Evolutionary conservation across 1,140 invertebrate genomes (phyloP).

Genomic region (Cepaea nemoralis): DNA sequence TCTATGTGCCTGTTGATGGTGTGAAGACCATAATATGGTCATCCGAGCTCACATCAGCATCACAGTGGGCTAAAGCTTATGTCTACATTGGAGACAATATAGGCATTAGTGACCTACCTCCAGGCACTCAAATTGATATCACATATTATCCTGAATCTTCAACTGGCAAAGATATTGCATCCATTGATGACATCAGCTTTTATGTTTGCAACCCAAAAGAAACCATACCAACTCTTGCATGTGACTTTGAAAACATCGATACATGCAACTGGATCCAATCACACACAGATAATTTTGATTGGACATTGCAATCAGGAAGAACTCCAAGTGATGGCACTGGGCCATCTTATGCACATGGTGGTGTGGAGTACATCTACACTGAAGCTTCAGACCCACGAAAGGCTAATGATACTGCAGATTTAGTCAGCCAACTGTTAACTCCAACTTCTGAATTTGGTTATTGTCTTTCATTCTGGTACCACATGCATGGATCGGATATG

Average conservation of each 20-base stretch:
- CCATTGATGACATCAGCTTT: constrained; percentile 65
- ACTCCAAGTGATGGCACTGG: constrained; percentile 59
- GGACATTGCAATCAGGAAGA: constrained; percentile 55
- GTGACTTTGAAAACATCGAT: constrained; percentile 57
- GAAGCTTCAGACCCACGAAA: constrained; percentile 60
- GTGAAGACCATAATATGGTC: constrained; percentile 33
- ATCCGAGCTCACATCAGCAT: not conserved
- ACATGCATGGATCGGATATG: constrained; percentile 80
- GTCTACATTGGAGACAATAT: constrained; percentile 20
- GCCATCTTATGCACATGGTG: constrained; percentile 63
- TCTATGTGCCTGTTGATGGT: not conserved
- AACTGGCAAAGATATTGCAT: constrained; percentile 49
- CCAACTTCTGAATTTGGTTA: constrained; percentile 39
- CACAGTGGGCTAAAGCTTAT: not conserved
- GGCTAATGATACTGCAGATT: constrained; percentile 58
- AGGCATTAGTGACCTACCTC: not conserved
- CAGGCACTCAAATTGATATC: constrained; percentile 32
- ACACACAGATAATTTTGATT: constrained; percentile 60
- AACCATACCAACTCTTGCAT: constrained; percentile 47
- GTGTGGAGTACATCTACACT: constrained; percentile 61
- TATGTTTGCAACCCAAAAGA: constrained; percentile 59
- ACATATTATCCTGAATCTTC: constrained; percentile 34
- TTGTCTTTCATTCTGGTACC: constrained; percentile 77
- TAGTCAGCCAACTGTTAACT: constrained; percentile 43
- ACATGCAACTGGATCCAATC: constrained; percentile 54